Evolutionary conservation across 2,113 vertebrate genomes (phyloP).

Genomic region (Saccopteryx leptura): DNA sequence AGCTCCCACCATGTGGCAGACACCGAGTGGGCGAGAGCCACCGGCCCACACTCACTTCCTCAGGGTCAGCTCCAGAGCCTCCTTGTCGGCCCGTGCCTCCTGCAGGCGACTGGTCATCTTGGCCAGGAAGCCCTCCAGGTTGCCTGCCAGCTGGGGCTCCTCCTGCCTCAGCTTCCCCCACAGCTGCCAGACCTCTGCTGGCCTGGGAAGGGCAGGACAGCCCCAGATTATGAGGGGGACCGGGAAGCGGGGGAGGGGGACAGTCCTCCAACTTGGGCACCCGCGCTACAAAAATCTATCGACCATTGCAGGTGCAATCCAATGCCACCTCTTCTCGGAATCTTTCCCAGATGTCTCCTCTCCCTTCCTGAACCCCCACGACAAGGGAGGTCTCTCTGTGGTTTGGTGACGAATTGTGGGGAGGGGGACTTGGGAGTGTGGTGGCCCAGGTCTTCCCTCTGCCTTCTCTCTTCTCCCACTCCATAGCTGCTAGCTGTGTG

Average conservation of each 20-base stretch:
- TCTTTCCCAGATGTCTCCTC: not conserved
- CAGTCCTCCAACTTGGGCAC: not conserved
- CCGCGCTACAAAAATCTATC: not conserved
- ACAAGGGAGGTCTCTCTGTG: not conserved
- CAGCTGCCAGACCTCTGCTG: constrained; percentile 88
- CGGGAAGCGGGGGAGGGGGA: not conserved
- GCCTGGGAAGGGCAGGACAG: constrained; percentile 72
- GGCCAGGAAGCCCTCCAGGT: constrained; percentile 88
- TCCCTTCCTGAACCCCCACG: not conserved
- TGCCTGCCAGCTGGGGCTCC: constrained; percentile 87
- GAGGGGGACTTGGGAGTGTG: not conserved
- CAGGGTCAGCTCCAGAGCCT: constrained; percentile 85
- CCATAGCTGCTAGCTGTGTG: constrained; percentile 4
- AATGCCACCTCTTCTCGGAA: not conserved
- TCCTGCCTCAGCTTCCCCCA: constrained; percentile 88
- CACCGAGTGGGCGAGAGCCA: accelerated
- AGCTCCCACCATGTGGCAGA: too few relatives aligned
- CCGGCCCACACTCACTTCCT: constrained; percentile 84
- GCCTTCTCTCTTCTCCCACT: not conserved
- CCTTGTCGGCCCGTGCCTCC: constrained; percentile 82
- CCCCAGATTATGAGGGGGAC: not conserved
- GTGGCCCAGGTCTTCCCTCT: not conserved
- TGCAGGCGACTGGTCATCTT: constrained; percentile 87
- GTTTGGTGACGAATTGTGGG: not conserved
- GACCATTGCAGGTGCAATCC: not conserved